Evolutionary conservation across 2,797 vertebrate genomes (phyloP).

Genomic region (Odontamblyopus rebecca): DNA sequence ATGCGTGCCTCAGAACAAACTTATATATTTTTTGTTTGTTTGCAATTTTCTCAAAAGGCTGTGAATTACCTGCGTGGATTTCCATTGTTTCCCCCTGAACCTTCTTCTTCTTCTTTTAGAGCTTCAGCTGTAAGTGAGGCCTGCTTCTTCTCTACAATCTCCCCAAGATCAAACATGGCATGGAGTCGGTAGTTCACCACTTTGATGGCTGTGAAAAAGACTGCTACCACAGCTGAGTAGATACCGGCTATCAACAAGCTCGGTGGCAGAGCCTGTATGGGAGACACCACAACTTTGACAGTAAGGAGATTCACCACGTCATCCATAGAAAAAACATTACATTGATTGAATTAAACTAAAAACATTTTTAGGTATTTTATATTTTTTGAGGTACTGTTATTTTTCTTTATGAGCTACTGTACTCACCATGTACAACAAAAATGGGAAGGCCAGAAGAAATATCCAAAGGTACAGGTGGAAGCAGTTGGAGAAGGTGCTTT

Average conservation of each 20-base stretch:
- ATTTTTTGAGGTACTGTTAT: no score
- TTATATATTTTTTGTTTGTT: not conserved
- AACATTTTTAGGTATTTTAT: not conserved
- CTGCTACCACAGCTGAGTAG: constrained; percentile 86
- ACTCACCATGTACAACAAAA: constrained; percentile 90
- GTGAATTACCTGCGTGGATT: constrained; percentile 76
- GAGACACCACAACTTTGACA: constrained; percentile 1
- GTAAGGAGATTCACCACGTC: not conserved
- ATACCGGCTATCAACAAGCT: constrained; percentile 82
- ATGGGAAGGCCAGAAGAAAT: constrained; percentile 88
- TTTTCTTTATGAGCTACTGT: not conserved
- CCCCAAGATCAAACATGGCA: constrained; percentile 90
- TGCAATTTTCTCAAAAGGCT: not conserved
- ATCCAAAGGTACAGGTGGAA: constrained; percentile 94
- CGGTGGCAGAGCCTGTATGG: constrained; percentile 83
- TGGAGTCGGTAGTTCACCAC: constrained; percentile 89
- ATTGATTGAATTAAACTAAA: not conserved
- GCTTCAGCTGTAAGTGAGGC: constrained; percentile 79
- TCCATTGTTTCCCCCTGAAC: constrained; percentile 73
- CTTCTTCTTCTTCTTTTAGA: constrained; percentile 80
- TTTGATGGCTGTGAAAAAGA: constrained; percentile 88
- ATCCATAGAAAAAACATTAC: not conserved
- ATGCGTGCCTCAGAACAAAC: not conserved
- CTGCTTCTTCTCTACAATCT: constrained; percentile 89
- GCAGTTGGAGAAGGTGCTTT: constrained; percentile 92